Percentiles rank a stretch among this genome's conserved stretches.
phyloP scores from a whole-genome alignment of 37 sponge, comb jelly and placozoan species.

The Ephydatia muelleri region DNA sequence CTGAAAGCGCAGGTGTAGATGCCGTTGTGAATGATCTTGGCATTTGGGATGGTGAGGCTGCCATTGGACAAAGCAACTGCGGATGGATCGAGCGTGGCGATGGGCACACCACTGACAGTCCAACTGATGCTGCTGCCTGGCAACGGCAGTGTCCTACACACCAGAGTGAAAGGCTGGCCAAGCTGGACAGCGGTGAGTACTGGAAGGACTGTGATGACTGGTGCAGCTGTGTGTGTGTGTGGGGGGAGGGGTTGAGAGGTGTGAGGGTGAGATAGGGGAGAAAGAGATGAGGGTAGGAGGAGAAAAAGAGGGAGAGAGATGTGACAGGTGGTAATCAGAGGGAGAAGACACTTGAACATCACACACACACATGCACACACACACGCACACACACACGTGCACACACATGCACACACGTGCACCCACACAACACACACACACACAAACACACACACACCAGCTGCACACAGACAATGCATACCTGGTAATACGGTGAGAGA shows the following conservation, averaged over 20 bases:
- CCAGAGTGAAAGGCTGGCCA: slow-evolving; percentile 44
- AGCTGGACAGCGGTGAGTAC: not conserved
- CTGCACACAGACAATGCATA: not conserved
- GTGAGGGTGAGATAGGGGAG: not conserved
- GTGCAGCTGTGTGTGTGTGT: slow-evolving; percentile 14
- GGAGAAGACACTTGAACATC: too few species aligned
- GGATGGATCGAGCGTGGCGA: not conserved
- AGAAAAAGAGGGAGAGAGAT: not conserved
- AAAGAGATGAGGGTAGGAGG: not conserved
- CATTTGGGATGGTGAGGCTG: slow-evolving; percentile 8
- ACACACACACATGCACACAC: too few species aligned
- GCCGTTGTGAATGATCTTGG: slow-evolving; percentile 17
- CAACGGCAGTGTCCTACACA: slow-evolving; percentile 19
- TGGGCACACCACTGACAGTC: slow-evolving; percentile 34
- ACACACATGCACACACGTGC: not conserved
- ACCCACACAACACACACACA: too few species aligned
- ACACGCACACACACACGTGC: too few species aligned
- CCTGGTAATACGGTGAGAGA: slow-evolving; percentile 47
- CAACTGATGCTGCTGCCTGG: slow-evolving; percentile 19
- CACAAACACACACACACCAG: too few species aligned
- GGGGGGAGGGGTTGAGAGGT: not conserved
- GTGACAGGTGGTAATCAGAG: too few species aligned
- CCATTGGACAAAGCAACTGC: not conserved
- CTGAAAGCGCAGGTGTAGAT: slow-evolving; percentile 53
- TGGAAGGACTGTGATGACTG: slow-evolving; percentile 35